Conservation (phyloP, 2,888 invertebrate species). For the Sinhomidia bicolor region DNA sequence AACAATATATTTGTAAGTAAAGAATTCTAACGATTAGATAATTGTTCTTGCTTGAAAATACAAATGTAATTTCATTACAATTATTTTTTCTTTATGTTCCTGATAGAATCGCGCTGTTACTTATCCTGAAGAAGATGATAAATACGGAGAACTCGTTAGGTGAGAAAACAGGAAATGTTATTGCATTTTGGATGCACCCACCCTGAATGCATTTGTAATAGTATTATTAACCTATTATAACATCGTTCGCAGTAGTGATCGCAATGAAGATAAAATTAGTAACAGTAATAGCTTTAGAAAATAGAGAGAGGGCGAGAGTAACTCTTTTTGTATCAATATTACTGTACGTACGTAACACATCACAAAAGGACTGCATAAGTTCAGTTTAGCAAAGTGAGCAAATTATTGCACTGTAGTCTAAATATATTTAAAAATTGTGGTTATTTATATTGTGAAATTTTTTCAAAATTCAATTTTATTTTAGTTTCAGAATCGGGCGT, state of each 20-base stretch:
- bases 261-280: neutral
- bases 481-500: conserved; percentile 73
- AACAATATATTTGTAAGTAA: conserved; percentile 71
- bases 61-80: too few relatives aligned
- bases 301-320: too few relatives aligned
- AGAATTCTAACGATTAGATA: neutral
- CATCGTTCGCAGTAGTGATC: neutral
- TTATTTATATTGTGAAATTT: neutral
- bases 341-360: neutral
- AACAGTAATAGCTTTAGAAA: neutral
- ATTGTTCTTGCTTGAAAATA: too few relatives aligned
- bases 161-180: conserved; percentile 46
- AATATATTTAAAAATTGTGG: neutral
- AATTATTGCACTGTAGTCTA: neutral
- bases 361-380: neutral
- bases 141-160: conserved; percentile 77
- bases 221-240: neutral
- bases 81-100: conserved; percentile 10
- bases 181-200: neutral
- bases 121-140: conserved; percentile 75
- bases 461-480: neutral
- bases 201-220: neutral
- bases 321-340: too few relatives aligned
- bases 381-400: conserved; percentile 7
- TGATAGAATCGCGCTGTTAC: conserved; percentile 71